Base-by-base conservation (phyloP, 2,888 invertebrate genomes). In the Adelognathus sp. region DNA sequence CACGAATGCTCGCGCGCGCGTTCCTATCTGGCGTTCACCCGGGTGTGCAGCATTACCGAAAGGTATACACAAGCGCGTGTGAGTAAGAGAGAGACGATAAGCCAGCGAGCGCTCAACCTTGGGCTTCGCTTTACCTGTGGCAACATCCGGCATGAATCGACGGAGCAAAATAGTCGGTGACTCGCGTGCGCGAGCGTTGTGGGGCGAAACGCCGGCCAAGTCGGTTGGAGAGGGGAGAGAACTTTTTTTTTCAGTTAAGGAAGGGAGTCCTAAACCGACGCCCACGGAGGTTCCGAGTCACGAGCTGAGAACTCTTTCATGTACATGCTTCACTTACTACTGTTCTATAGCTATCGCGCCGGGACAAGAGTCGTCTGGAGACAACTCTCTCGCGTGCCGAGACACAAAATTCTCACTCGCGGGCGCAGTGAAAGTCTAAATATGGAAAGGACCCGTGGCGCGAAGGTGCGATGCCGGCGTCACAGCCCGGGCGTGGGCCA, bases 71-170 rank as follows among this genome's bases (percentile, higher is more conserved):
- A 29, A 67, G 54, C 31, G 64, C 70, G 63, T 50, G 36, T 64
- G 67, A 54, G 41, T 46, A 41, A 44, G 75, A 60, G 64, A 50
- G 70, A 76, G 58, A 75, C 64, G 52, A 33, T 36, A 70, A 41
- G 29, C 61, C 71, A 71, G 44, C 67, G 46, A 77, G 63, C 60
- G 79, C 69, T 77, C 75, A n/a, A 79, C 79, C 79, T 82, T 79
- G 80, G 63, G 58, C 71, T 66, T 73, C 69, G 39, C 44, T 72
- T 74, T 79, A 82, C 85, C 87, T 89, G 88, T 86, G 86, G 90
- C 88, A 90, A 91, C 90, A 91, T 91, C 90, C 90, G 90, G 90
- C 87, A 87, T 89, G 90, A 91, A 89, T 90, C 89, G 89, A 89
- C 89, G 77, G 80, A 85, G 86, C 84, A 86, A 87, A 89, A 89